These are phyloP conservation scores for Henricia sp. DNA, from an alignment of 53 echinoderm and acorn worm genomes.

Conservation along the genomic window DNA sequence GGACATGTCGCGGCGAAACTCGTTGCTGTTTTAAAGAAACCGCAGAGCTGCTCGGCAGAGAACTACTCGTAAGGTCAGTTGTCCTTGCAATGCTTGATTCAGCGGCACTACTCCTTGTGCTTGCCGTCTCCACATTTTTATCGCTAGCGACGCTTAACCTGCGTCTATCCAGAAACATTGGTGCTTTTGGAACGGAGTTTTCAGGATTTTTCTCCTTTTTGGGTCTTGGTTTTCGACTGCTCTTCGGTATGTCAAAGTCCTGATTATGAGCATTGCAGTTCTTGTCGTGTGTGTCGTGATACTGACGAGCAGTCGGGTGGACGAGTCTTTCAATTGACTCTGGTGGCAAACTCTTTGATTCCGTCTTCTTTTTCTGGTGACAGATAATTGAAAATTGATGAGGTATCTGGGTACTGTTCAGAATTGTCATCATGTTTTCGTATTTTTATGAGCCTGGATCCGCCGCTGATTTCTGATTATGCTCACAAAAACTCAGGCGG, in stretches of 20 bases:
- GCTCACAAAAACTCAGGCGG: no score
- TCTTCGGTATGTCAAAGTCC: conserved; percentile 30
- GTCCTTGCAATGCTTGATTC: conserved; percentile 71
- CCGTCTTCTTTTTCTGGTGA: conserved; percentile 71
- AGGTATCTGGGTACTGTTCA: neutral
- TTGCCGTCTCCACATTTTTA: conserved; percentile 52
- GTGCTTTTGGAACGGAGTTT: conserved; percentile 26
- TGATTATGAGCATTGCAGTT: conserved; percentile 67
- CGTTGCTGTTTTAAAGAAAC: conserved; percentile 14
- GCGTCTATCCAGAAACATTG: conserved; percentile 61
- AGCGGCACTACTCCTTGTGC: conserved; percentile 48
- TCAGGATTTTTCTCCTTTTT: conserved; percentile 21
- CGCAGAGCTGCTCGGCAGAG: conserved; percentile 20
- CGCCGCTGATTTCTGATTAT: no score
- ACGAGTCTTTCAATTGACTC: conserved; percentile 67
- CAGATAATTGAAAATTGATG: neutral
- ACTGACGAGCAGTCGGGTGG: conserved; percentile 55
- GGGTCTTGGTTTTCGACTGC: neutral
- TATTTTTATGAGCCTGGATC: neutral
- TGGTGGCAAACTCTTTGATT: conserved; percentile 50
- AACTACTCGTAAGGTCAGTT: conserved; percentile 60
- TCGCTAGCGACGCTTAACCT: conserved; percentile 37
- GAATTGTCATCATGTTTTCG: neutral
- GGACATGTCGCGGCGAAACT: neutral
- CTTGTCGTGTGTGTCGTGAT: conserved; percentile 61